These are phyloP conservation scores for Saimiri boliviensis DNA, from an alignment of 2,113 vertebrate genomes.

Conservation along the genomic window DNA sequence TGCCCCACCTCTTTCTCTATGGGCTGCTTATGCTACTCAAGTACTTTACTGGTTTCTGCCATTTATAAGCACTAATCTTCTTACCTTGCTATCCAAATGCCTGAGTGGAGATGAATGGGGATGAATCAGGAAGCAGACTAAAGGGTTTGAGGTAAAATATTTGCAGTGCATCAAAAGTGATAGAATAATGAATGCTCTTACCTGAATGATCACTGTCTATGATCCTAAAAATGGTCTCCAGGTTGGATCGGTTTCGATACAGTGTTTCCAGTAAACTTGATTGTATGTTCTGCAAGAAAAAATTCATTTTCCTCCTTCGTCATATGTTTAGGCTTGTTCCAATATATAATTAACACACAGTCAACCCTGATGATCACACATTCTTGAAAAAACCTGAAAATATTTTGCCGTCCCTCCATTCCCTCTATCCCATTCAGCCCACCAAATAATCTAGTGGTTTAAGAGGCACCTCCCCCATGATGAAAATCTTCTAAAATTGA, in stretches of 20 bases:
- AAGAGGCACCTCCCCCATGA: background rate
- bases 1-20: background rate
- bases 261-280: conserved; percentile 93
- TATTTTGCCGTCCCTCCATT: background rate
- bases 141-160: background rate
- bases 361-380: background rate
- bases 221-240: conserved; percentile 96
- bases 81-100: background rate
- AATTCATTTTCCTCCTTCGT: background rate
- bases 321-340: background rate
- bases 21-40: background rate
- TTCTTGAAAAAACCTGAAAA: background rate
- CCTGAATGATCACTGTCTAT: conserved; percentile 96
- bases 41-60: background rate
- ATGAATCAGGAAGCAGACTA: background rate
- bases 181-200: conserved; percentile 60
- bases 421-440: background rate
- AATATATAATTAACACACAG: background rate
- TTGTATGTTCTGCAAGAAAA: conserved; percentile 89
- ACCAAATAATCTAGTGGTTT: background rate
- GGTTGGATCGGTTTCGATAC: conserved; percentile 93
- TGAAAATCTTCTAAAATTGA: background rate
- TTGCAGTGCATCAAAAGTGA: background rate
- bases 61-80: background rate
- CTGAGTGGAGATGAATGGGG: background rate